phyloP scores from a whole-genome alignment of 2,888 invertebrate genomes.

The Rotaria socialis region DNA sequence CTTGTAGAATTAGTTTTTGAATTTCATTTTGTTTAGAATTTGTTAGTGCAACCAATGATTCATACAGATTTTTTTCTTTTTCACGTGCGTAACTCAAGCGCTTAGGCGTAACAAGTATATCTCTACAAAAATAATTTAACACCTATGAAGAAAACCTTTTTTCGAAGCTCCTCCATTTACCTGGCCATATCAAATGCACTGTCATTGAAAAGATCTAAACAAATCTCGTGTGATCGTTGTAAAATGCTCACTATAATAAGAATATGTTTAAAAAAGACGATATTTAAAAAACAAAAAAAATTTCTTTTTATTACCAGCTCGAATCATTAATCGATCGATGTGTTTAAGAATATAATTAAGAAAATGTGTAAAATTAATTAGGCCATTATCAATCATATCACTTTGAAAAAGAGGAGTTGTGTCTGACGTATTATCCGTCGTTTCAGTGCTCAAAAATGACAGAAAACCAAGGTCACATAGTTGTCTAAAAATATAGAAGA shows the following conservation, averaged over 20 bases:
- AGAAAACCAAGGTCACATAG: slow-evolving; percentile 33
- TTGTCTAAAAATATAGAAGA: background rate
- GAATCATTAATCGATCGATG: background rate
- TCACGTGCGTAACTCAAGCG: slow-evolving; percentile 74
- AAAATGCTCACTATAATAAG: background rate
- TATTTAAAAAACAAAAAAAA: background rate
- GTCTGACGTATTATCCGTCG: background rate
- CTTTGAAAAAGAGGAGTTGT: slow-evolving; percentile 28
- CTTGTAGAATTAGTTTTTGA: slow-evolving; percentile 70
- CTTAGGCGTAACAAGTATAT: slow-evolving; percentile 77
- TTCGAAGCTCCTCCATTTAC: background rate
- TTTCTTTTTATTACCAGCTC: background rate
- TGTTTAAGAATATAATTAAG: slow-evolving; percentile 25
- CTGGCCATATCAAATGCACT: slow-evolving; percentile 32
- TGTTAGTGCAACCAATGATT: slow-evolving; percentile 68
- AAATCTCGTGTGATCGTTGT: slow-evolving; percentile 20
- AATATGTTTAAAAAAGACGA: background rate
- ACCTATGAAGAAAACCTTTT: too few species aligned
- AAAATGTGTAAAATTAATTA: background rate
- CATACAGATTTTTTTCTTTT: slow-evolving; percentile 74
- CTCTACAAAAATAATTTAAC: slow-evolving; percentile 52
- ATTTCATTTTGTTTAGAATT: slow-evolving; percentile 76
- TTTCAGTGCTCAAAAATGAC: background rate
- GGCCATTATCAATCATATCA: slow-evolving; percentile 27
- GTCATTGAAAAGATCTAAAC: slow-evolving; percentile 17